Conservation (phyloP, 2,797 vertebrate genomes). For the Glossophaga mutica region DNA sequence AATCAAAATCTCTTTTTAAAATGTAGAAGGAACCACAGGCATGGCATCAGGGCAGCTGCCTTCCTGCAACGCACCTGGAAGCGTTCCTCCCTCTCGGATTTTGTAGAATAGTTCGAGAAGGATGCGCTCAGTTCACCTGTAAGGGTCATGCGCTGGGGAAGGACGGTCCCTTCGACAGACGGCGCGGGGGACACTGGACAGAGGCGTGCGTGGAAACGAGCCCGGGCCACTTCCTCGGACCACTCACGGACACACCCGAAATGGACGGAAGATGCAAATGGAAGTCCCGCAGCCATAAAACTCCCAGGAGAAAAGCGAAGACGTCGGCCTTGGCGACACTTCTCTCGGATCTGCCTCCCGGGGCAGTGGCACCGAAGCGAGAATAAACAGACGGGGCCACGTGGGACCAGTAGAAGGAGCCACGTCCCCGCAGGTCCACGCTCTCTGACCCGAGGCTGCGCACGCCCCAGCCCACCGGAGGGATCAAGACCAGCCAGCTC, state of each 20-base stretch:
- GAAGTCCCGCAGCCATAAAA: not conserved
- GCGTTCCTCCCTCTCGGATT: not conserved
- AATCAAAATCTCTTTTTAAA: no score
- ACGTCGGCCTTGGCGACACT: no score
- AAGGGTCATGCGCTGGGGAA: no score
- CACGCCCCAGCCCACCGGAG: accelerated
- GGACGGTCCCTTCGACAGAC: not conserved
- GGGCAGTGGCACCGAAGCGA: no score
- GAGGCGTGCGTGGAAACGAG: no score
- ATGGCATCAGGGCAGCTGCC: not conserved
- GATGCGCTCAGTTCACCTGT: no score
- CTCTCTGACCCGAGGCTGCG: constrained; percentile 1
- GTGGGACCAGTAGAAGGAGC: not conserved
- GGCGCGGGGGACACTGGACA: not conserved
- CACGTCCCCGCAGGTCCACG: not conserved
- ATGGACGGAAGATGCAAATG: accelerated
- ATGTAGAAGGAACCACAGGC: not conserved
- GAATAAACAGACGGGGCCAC: not conserved
- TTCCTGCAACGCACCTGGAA: not conserved
- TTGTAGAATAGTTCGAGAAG: not conserved
- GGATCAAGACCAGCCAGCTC: accelerated
- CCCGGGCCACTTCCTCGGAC: not conserved
- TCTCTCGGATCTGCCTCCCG: not conserved
- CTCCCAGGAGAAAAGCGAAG: not conserved
- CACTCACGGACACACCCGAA: not conserved